Evolutionary conservation across 1,140 invertebrate genomes (phyloP).

Genomic region (Drosophila elegans): DNA sequence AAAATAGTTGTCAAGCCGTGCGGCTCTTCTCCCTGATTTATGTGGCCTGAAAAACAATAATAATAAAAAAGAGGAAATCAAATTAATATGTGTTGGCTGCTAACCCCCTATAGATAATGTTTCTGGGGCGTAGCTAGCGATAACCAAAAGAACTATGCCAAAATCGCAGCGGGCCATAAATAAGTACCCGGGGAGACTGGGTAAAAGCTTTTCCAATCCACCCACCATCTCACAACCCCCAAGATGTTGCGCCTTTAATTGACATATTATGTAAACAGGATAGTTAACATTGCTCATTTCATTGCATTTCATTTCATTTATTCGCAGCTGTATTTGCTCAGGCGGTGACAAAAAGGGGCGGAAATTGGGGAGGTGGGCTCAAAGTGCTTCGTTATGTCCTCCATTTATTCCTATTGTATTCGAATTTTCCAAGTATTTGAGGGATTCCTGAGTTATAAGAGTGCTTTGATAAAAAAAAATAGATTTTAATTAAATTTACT

Average conservation of each 20-base stretch:
- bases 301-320: constrained; percentile 28
- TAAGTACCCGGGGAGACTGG: constrained; percentile 10
- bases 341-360: constrained; percentile 17
- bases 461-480: not conserved
- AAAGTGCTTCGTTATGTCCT: constrained; percentile 17
- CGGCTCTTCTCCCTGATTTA: constrained; percentile 51
- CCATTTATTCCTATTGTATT: constrained; percentile 12
- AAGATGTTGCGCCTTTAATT: constrained; percentile 55
- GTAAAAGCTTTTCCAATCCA: constrained; percentile 34
- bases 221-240: not conserved
- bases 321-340: constrained; percentile 38
- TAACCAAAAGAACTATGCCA: constrained; percentile 25
- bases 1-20: constrained; percentile 7
- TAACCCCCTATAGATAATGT: constrained; percentile 22
- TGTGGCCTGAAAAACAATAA: constrained; percentile 49
- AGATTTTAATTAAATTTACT: not conserved
- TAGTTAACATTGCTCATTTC: constrained; percentile 69
- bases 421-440: constrained; percentile 1
- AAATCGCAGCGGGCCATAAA: constrained; percentile 46
- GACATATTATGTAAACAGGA: constrained; percentile 79
- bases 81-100: constrained; percentile 46
- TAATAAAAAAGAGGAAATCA: constrained; percentile 33
- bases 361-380: not conserved
- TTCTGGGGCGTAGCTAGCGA: constrained; percentile 10
- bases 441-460: not conserved